Base-by-base conservation (phyloP, 2,888 invertebrate species). In the Cephonodes hylas region DNA sequence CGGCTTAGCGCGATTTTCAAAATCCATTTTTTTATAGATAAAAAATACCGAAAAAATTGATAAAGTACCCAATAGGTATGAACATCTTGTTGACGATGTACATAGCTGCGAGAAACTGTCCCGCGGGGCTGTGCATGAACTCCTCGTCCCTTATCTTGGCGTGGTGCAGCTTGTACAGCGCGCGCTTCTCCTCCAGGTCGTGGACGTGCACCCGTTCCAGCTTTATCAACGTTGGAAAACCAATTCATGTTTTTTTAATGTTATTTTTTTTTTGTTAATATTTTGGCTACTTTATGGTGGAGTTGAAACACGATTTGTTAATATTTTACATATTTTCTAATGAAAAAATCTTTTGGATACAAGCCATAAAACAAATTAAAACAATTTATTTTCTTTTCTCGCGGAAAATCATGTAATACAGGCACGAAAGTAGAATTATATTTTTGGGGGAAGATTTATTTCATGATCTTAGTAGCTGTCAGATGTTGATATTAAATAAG, bases 51-150 rank as follows among this genome's bases (percentile, higher is more conserved):
- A n/a, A n/a, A n/a, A n/a, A n/a, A n/a, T n/a, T n/a, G n/a, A n/a
- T n/a, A 27, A 59, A 59, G 66, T 74, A 88, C 88, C 89, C 89
- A 6, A 89, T 79, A 25, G 89, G 88, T 63, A 88, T 78, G 20
- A 87, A 88, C 83, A 88, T 86, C 74, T 86, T 88, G 74, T 87
- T 83, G 64, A 89, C 74, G 8, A 83, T 68, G 63, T 85, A 87
- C 5, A 85, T 20, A 0, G 80, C 70, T 57, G 64, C 68, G 10
- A 84, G 70, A 65, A 84, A 87, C 25, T 63, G 61, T 2, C 45
- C 65, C 20, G 66, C 64, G 0, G 64, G 63, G 34, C 22, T 45
- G 20, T 62, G 38, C 4, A 46, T 45, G 13, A 5, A 6, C n/a
- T 13, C 8, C 15, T 8, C 20, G 10, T 57, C 20, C 0, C 45